Evolutionary conservation across 37 sponge, comb jelly and placozoan species (phyloP).

Genomic region (Petrosia ficiformis): DNA sequence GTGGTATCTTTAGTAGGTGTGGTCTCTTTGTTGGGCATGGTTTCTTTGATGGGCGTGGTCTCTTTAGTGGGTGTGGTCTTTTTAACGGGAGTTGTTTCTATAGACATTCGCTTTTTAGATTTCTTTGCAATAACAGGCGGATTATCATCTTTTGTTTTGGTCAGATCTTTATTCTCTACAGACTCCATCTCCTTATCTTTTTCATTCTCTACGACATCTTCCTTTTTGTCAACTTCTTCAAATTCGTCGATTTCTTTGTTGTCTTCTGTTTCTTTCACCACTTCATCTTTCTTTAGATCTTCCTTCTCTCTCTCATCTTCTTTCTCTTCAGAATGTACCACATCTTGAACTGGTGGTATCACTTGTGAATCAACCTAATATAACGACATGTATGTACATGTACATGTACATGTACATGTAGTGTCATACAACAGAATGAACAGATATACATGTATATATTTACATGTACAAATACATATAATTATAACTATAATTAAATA

Average conservation of each 20-base stretch:
- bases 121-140: not conserved
- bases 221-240: not conserved
- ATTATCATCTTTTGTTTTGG: not conserved
- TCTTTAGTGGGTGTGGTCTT: not conserved
- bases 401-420: not conserved
- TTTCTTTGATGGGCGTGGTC: not conserved
- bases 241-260: not conserved
- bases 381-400: not conserved
- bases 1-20: no score
- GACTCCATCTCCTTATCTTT: not conserved
- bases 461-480: not conserved
- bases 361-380: not conserved
- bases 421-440: no score
- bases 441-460: not conserved
- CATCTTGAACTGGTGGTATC: not conserved
- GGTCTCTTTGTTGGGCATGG: no score
- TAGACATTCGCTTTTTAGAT: not conserved
- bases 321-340: not conserved
- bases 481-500: not conserved
- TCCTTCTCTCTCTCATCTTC: slow-evolving; percentile 7
- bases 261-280: not conserved
- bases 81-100: not conserved
- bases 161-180: not conserved
- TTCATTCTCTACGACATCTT: not conserved
- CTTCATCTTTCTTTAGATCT: slow-evolving; percentile 1